Conservation (phyloP, 2,888 invertebrate species). For the Agrochola litura region DNA sequence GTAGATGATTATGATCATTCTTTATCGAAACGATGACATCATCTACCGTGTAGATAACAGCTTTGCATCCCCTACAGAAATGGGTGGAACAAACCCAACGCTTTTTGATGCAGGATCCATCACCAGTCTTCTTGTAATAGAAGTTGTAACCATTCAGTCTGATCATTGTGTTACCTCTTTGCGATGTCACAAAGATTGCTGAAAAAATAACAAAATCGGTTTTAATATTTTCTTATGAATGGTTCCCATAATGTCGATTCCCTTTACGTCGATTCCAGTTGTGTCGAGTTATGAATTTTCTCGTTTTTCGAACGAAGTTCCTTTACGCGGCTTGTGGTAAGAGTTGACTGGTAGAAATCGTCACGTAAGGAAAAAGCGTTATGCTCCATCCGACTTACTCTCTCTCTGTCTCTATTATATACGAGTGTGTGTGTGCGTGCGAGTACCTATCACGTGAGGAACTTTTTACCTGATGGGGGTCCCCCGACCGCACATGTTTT, state of each 20-base stretch:
- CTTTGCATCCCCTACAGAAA: conserved; percentile 65
- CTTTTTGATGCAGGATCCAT: conserved; percentile 56
- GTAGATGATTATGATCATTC: conserved; percentile 55
- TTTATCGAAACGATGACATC: conserved; percentile 56
- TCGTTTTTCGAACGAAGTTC: too few species aligned
- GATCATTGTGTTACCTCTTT: conserved; percentile 56
- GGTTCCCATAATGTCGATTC: neutral
- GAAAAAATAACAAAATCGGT: conserved; percentile 11
- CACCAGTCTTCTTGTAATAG: conserved; percentile 47
- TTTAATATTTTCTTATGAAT: neutral
- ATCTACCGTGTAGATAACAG: conserved; percentile 65
- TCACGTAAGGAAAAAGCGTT: too few species aligned
- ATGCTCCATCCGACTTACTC: too few species aligned
- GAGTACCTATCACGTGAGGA: too few species aligned
- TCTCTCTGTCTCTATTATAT: too few species aligned
- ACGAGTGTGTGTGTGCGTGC: too few species aligned
- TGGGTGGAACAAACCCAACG: conserved; percentile 70
- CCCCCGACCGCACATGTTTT: neutral
- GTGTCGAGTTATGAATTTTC: neutral
- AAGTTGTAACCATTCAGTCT: conserved; percentile 50
- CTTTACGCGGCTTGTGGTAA: too few species aligned
- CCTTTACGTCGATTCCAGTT: too few species aligned
- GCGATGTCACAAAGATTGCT: conserved; percentile 57
- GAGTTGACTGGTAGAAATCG: too few species aligned
- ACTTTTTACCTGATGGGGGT: too few species aligned